Evolutionary conservation across 2,888 invertebrate genomes (phyloP), one percentile per base, ranked within the genome.

Genomic region (Charanyca ferruginea): DNA sequence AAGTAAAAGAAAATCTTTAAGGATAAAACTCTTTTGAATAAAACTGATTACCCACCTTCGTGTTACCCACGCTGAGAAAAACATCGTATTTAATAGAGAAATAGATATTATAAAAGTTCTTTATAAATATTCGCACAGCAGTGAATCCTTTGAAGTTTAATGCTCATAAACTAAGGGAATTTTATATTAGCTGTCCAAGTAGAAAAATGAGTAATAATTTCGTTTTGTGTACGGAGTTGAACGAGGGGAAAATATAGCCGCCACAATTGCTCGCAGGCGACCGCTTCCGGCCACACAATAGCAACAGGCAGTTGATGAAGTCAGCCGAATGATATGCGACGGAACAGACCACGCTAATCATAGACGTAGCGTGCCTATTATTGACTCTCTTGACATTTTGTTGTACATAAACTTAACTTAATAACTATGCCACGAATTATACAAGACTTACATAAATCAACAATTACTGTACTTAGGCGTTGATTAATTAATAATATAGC

Each of bases 301-400:
- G 86, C 85, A 87, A 85, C 86, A 88, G 87, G 87, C 86, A 72
- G 85, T 80, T 83, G 80, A 85, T 86, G 83, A 82, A 80, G 83
- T 84, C 78, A 69, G 74, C 55, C 75, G 65, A 70, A 67, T 78
- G 59, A 65, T 60, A 75, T 42, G 57, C 45, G 64, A 52, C 45
- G 35, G 47, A 38, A 28, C 42, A 42, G 20, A 52, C 41, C 48
- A 38, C 28, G 53, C 76, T 71, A 57, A 76, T 79, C 66, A 66
- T 71, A 70, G 61, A 55, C 53, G 3, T 59, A 54, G 57, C 61
- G 25, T 11, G 32, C 9, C 44, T 53, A 32, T 55, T 47, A 53
- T 57, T 64, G 47, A n/a, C 22, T 41, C 38, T 42, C 16, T n/a
- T 59, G 41, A 22, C 22, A 47, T 42, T 66, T 55, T 38, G 42